Conservation (phyloP, 2,113 vertebrate species). For the Cololabis saira region DNA sequence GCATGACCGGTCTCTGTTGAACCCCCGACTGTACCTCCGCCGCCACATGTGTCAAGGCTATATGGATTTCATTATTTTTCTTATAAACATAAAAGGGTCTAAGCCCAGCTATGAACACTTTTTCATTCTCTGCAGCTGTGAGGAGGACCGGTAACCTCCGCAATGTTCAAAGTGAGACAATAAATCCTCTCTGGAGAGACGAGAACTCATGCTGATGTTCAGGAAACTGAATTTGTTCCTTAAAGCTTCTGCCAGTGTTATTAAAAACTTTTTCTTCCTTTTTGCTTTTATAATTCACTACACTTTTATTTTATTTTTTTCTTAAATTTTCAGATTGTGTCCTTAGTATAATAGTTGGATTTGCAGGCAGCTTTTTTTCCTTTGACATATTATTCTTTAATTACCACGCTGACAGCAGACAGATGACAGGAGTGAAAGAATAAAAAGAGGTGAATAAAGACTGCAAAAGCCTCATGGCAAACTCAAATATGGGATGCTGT, state of each 20-base stretch:
- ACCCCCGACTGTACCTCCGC: constrained; percentile 34
- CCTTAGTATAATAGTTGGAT: background rate
- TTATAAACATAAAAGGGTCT: background rate
- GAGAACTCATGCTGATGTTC: background rate
- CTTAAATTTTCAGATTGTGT: background rate
- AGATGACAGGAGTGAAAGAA: background rate
- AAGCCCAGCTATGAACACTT: constrained; percentile 6
- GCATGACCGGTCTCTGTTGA: constrained; percentile 60
- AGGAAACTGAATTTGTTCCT: constrained; percentile 2
- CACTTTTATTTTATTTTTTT: background rate
- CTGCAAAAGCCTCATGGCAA: background rate
- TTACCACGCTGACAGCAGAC: background rate
- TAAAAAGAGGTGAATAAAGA: background rate
- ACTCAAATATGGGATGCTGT: background rate
- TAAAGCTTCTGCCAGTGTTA: background rate
- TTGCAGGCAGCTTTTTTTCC: background rate
- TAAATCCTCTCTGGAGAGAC: constrained; percentile 6
- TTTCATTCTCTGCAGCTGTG: constrained; percentile 4
- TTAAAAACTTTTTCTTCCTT: background rate
- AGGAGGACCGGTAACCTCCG: background rate
- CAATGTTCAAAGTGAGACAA: background rate
- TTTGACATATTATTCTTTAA: background rate
- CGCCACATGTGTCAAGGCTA: constrained; percentile 40
- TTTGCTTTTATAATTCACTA: background rate
- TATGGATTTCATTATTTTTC: constrained; percentile 36